A percentile compares a stretch with the other conserved stretches of the same genome.
Conservation (phyloP, 2,797 vertebrate species). For the Numenius phaeopus region DNA sequence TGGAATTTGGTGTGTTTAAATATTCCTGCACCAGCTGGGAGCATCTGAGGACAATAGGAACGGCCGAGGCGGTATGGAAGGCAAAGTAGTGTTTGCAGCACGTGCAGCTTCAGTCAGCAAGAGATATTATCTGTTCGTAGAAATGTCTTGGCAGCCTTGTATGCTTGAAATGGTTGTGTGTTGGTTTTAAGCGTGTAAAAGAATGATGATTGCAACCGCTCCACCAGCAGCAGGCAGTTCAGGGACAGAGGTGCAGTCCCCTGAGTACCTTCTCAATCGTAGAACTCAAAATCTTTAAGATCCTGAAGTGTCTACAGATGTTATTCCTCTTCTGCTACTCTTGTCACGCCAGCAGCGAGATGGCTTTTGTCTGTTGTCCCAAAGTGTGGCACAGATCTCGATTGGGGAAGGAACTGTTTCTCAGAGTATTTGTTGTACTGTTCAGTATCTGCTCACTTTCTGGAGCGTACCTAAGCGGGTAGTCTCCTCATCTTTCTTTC, state of each 20-base stretch:
- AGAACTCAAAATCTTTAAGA: neutral
- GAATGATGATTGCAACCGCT: neutral
- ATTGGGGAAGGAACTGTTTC: neutral
- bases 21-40: neutral
- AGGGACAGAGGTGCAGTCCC: neutral
- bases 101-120: neutral
- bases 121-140: neutral
- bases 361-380: neutral
- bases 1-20: neutral
- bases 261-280: accelerated
- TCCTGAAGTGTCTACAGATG: neutral
- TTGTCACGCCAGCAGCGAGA: neutral
- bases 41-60: neutral
- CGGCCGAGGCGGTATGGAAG: neutral
- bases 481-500: neutral
- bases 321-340: neutral
- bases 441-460: neutral
- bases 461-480: accelerated
- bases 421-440: accelerated
- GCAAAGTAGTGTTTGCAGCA: neutral
- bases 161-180: neutral
- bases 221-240: neutral
- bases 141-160: accelerated
- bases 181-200: neutral
- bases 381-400: neutral